Evolutionary conservation across 2,113 vertebrate species (phyloP), one percentile per base, ranked within the genome.

Genomic region (Labrus mixtus): DNA sequence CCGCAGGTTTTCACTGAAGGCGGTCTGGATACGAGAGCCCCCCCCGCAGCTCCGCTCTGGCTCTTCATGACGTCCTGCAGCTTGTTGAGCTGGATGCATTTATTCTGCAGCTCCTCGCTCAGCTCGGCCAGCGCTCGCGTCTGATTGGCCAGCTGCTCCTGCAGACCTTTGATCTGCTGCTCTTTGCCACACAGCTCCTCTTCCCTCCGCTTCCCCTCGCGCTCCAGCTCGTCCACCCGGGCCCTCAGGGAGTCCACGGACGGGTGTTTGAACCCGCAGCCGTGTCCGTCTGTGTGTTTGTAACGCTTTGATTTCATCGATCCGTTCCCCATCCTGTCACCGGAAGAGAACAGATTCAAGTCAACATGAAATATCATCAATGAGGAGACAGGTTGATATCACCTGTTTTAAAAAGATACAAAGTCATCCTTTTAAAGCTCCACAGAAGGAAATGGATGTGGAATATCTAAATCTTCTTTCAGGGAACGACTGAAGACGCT

Each of bases 261-360:
- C 1, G 86, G 77, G 43, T 83, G 23, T 39, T 91, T 89, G 64
- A 58, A 39, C 22, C 72, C 23, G 8, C 77, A 7, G 16, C 76
- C 73, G 0, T 79, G 94, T 0, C 76, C 73, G 0, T 79, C 94
- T 0, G 92, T 48, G 37, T 86, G 91, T 83, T 95, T 96, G 81
- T 95, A 84, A 2, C 95, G 95, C 85, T 96, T 98, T 37, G 95
- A 95, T 84, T 97, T 98, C 91, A 95, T 89, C 0, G 95, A 96
- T 11, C 94, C 92, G 15, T 98, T 99, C 84, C 97, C 97, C 97
- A 98, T 98, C 70, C 80, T 91, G 54, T 69, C 85, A 48, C 79
- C 87, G 84, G 57, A 39, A 33, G 8, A 56, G 19, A 64, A 2
- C 6, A 16, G n/a, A 25, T 4, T 33, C 8, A 57, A 39, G 50